Evolutionary conservation across 2,113 vertebrate genomes (phyloP), one percentile per base, ranked within the genome.

Genomic region (Oryzias javanicus): DNA sequence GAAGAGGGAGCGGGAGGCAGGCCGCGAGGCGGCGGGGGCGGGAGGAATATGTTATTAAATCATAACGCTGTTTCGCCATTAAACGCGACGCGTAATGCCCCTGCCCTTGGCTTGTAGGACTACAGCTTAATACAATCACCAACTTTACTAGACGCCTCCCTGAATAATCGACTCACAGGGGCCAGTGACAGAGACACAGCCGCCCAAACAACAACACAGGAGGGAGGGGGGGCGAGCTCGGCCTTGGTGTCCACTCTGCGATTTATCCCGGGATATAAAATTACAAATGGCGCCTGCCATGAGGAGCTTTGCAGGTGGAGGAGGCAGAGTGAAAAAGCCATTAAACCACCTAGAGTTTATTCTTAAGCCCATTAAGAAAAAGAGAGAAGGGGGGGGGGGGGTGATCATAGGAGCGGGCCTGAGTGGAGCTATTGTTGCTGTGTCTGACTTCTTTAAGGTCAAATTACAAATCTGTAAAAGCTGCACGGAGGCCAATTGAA

Each of bases 21-120:
- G 55, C 64, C 71, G 56, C 54, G 35, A 35, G 75, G 71, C 72
- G 75, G 52, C 49, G 61, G 83, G 82, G 75, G 86, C 81, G 86
- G 84, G 91, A 90, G 93, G 91, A 92, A 93, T 92, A 93, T 90
- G 92, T 87, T 92, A 92, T 93, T 92, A 91, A 92, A 92, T 93
- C 90, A 93, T 94, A 90, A 91, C 74, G 62, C 72, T 89, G 91
- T 90, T 84, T 82, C 63, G 42, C 86, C 87, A 91, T 91, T 91
- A 90, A 89, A 89, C 81, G 67, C 86, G 81, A 88, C 88, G 91
- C 86, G 83, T 88, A 89, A 89, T 90, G 85, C 85, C 81, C 81
- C 61, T 88, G 85, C 85, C 87, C 77, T 81, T 85, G 78, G 69
- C 85, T 83, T 90, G 88, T 89, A 90, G 80, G 82, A 74, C 87